phyloP scores from a whole-genome alignment of 2,888 invertebrate genomes.

The Trachelus tabidus region DNA sequence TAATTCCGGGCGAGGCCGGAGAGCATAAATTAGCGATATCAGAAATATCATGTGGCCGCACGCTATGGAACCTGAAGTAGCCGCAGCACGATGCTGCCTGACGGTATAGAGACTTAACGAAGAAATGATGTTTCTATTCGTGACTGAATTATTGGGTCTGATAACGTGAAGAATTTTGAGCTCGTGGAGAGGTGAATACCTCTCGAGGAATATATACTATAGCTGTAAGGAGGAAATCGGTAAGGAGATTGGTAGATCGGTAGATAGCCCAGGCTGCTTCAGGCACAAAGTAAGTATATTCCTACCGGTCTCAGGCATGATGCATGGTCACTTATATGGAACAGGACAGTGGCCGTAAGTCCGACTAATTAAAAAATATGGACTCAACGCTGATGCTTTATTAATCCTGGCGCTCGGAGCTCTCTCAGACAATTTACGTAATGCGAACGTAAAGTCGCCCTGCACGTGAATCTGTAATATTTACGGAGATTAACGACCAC shows the following conservation, averaged over 20 bases:
- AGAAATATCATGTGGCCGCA: not conserved
- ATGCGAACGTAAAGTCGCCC: not conserved
- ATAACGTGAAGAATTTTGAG: conserved; percentile 41
- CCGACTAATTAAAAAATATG: conserved; percentile 44
- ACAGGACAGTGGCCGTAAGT: conserved; percentile 30
- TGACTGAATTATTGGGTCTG: conserved; percentile 44
- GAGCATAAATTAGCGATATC: not conserved
- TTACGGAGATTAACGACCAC: not conserved
- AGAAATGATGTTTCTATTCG: conserved; percentile 46
- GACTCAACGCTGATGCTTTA: conserved; percentile 25
- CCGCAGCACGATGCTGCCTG: not conserved
- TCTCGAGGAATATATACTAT: not conserved
- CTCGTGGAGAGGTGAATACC: conserved; percentile 29
- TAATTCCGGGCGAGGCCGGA: not conserved
- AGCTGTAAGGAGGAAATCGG: not conserved
- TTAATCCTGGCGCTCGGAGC: conserved; percentile 7
- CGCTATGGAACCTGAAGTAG: not conserved
- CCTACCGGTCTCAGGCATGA: not conserved
- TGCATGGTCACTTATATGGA: conserved; percentile 11
- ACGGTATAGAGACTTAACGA: conserved; percentile 23
- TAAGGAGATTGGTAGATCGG: not conserved
- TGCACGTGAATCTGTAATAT: not conserved
- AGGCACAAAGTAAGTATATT: not conserved
- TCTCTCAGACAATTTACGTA: not conserved
- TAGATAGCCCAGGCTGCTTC: not conserved